A percentile compares a stretch with the other conserved stretches of the same genome.
Evolutionary conservation across 2,113 vertebrate species (phyloP).

Genomic region (Oreochromis aureus): DNA sequence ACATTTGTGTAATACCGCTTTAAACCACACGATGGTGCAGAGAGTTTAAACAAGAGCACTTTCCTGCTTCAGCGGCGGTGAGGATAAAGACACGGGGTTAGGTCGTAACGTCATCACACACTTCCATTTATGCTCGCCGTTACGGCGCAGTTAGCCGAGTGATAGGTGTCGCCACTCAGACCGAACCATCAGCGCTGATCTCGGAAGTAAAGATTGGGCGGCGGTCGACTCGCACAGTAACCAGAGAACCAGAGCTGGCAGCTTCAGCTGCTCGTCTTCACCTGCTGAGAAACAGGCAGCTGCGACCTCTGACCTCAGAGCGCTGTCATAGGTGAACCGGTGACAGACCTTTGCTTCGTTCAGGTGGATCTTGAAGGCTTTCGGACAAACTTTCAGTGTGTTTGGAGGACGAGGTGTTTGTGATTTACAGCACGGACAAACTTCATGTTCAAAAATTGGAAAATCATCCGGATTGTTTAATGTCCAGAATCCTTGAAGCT

Average conservation of each 20-base stretch:
- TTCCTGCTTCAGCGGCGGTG: background rate
- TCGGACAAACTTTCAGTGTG: background rate
- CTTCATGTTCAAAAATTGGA: fast-evolving
- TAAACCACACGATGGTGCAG: background rate
- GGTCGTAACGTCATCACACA: background rate
- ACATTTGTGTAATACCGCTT: background rate
- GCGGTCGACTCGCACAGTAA: background rate
- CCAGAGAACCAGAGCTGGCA: fast-evolving
- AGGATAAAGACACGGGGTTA: background rate
- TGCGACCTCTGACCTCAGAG: background rate
- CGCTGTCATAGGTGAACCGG: background rate
- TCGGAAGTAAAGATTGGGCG: background rate
- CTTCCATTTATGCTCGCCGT: background rate
- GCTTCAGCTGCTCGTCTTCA: background rate
- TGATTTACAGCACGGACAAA: background rate
- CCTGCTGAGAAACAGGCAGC: background rate
- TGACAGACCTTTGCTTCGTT: fast-evolving
- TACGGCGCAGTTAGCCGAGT: background rate
- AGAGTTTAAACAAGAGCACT: background rate
- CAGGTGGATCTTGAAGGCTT: background rate
- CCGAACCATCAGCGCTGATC: no score
- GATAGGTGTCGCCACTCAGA: fast-evolving
- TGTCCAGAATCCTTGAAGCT: background rate
- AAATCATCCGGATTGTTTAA: background rate
- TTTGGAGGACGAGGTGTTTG: background rate